These are phyloP conservation scores for Tipula vernalis DNA, from an alignment of 2,888 invertebrate genomes.

Conservation along the genomic window DNA sequence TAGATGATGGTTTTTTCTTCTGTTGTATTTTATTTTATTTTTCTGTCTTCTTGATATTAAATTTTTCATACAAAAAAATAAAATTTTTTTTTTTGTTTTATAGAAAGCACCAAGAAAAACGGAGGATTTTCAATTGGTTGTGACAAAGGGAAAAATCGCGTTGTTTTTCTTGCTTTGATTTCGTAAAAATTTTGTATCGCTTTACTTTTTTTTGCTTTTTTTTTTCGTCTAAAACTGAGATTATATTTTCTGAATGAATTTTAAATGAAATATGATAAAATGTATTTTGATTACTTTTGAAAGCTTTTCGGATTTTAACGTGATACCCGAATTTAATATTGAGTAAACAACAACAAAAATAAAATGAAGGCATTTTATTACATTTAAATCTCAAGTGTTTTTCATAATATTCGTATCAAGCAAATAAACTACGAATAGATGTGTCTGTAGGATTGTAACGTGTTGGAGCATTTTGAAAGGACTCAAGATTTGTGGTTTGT, in stretches of 20 bases:
- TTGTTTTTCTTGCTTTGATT: not conserved
- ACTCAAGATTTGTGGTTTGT: not conserved
- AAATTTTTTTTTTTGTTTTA: not conserved
- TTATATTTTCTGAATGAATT: not conserved
- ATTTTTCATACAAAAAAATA: not conserved
- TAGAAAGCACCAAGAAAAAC: not conserved
- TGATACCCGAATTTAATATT: not conserved
- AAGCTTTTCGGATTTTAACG: not conserved
- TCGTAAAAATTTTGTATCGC: not conserved
- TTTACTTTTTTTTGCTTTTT: too few species aligned
- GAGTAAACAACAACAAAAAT: not conserved
- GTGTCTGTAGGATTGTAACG: not conserved
- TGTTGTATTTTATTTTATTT: not conserved
- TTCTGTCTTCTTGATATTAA: not conserved
- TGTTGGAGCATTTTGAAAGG: not conserved
- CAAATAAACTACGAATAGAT: not conserved
- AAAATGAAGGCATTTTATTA: not conserved
- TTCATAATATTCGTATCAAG: not conserved
- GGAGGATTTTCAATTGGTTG: not conserved
- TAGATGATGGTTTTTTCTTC: slow-evolving; percentile 7
- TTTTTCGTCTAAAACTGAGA: not conserved
- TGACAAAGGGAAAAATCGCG: not conserved
- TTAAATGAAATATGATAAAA: slow-evolving; percentile 4
- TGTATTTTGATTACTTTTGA: not conserved
- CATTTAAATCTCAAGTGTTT: not conserved